phyloP scores from a whole-genome alignment of 2,888 invertebrate genomes.

The Agrotis exclamationis region DNA sequence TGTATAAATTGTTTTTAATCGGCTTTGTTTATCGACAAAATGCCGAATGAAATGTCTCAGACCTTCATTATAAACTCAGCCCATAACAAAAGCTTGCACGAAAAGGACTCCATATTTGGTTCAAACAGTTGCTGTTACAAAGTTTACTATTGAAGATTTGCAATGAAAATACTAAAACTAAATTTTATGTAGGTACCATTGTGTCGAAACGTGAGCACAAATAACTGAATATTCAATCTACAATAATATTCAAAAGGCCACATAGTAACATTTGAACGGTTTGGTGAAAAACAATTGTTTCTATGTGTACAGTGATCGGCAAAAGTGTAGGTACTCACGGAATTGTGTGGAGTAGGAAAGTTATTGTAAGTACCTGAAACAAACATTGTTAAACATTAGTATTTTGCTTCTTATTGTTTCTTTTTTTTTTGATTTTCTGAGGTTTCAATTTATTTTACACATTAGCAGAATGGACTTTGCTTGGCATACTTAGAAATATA shows the following conservation, averaged over 20 bases:
- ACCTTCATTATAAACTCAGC: background rate
- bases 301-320: conserved; percentile 1
- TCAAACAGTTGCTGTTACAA: conserved; percentile 9
- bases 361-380: conserved; percentile 51
- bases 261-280: conserved; percentile 13
- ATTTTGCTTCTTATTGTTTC: background rate
- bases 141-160: conserved; percentile 31
- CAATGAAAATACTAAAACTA: conserved; percentile 36
- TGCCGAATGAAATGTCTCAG: too few species aligned
- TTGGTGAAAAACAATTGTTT: conserved; percentile 36
- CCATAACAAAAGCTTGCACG: background rate
- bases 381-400: conserved; percentile 43
- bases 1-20: background rate
- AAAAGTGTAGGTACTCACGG: conserved; percentile 44
- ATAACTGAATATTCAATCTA: conserved; percentile 44
- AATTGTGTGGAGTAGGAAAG: conserved; percentile 3
- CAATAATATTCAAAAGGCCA: conserved; percentile 33
- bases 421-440: too few species aligned
- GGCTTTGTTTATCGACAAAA: too few species aligned
- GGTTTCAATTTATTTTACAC: background rate
- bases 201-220: conserved; percentile 36
- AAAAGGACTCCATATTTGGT: background rate
- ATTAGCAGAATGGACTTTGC: background rate
- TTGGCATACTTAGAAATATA: background rate
- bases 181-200: conserved; percentile 34